Conservation (phyloP, 1,140 invertebrate genomes). For the Copidosoma floridanum region DNA sequence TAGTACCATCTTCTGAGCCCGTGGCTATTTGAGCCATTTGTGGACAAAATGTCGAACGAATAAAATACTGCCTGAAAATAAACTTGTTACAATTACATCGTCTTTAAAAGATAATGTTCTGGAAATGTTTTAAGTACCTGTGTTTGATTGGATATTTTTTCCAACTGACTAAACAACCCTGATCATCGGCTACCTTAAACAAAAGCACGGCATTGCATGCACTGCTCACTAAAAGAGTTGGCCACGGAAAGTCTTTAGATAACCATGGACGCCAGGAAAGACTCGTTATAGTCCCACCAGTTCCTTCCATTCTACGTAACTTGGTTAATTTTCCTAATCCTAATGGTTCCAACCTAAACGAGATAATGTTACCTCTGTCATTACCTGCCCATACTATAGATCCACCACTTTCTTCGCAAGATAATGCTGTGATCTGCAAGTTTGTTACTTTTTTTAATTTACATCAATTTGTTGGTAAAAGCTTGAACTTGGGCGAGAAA, state of each 20-base stretch:
- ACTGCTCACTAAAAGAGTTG: slow-evolving; percentile 75
- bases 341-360: slow-evolving; percentile 61
- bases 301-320: slow-evolving; percentile 63
- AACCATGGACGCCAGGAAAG: slow-evolving; percentile 81
- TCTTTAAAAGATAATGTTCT: neutral
- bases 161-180: slow-evolving; percentile 45
- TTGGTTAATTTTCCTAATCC: slow-evolving; percentile 71
- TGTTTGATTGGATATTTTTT: slow-evolving; percentile 59
- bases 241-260: slow-evolving; percentile 73
- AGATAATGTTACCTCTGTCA: slow-evolving; percentile 65
- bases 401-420: slow-evolving; percentile 73
- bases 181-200: slow-evolving; percentile 47
- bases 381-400: slow-evolving; percentile 79
- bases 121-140: too few relatives aligned
- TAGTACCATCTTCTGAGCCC: slow-evolving; percentile 82
- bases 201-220: slow-evolving; percentile 73
- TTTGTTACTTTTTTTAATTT: too few relatives aligned
- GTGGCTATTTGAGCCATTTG: slow-evolving; percentile 64
- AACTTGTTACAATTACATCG: neutral
- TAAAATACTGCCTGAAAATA: slow-evolving; percentile 53
- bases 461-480: slow-evolving; percentile 4
- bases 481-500: too few relatives aligned
- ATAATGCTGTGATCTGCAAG: slow-evolving; percentile 61
- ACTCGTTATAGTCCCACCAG: slow-evolving; percentile 69
- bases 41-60: slow-evolving; percentile 82